Base-by-base conservation (phyloP, 2,113 vertebrate species). In the Sander lucioperca region DNA sequence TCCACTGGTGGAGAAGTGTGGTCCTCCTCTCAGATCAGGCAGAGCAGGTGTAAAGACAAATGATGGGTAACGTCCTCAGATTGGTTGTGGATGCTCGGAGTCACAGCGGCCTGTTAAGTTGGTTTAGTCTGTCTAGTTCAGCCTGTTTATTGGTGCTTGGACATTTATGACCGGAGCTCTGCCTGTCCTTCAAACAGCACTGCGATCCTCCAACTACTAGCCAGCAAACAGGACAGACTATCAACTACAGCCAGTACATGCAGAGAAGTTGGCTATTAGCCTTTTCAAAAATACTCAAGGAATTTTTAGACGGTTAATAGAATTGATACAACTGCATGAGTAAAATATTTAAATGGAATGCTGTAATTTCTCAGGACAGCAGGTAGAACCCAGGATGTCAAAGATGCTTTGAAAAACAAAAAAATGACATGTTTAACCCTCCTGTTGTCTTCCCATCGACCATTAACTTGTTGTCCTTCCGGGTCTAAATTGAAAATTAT, bases 91-190 rank as follows among this genome's bases (percentile, higher is more conserved):
- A 68, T 57, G 73, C 73, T 50, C 80, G 51, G 73, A 30, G 45
- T 77, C 74, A 54, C 79, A 12, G 64, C 10, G 21, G 67, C 67
- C 81, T 36, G 77, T 64, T 77, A 64, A 74, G 48, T 66, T 62
- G 79, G 77, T 77, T 88, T 59, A 54, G 57, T 63, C 67, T 16
- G 83, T 80, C 83, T 73, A 63, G 58, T 59, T 67, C 61, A 16
- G 51, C 33, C 68, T 50, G 77, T 89, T 89, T 89, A 86, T 86
- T 74, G 84, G 73, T 61, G 80, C 77, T 74, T 70, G 45, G 74
- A 65, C 63, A 54, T 77, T 83, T 83, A 86, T 45, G 39, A 79
- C 30, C 11, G 6, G 36, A 78, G 63, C 79, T 27, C 65, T 48
- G 67, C 30, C 81, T 67, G 81, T 80, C 87, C 83, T 86, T 83